phyloP scores from a whole-genome alignment of 2,888 invertebrate species.

The Hirtodrosophila alboralis region DNA sequence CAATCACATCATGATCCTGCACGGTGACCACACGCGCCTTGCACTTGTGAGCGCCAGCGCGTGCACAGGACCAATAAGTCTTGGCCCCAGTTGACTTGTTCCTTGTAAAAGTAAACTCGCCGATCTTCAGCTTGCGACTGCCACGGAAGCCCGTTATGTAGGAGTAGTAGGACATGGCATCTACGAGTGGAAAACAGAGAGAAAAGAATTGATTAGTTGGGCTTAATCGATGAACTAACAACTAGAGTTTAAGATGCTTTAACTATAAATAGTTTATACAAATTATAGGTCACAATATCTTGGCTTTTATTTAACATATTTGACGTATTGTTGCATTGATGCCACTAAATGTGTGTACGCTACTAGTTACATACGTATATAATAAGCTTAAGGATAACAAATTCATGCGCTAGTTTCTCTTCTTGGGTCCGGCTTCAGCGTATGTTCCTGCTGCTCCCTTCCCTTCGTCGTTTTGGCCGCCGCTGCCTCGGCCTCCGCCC shows the following conservation, averaged over 20 bases:
- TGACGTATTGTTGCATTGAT: slow-evolving; percentile 4
- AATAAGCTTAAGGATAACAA: slow-evolving; percentile 54
- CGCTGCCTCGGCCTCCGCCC: slow-evolving; percentile 68
- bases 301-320: slow-evolving; percentile 61
- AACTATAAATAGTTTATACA: slow-evolving; percentile 3
- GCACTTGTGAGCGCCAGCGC: slow-evolving; percentile 84
- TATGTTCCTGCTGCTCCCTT: slow-evolving; percentile 13
- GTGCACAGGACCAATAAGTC: slow-evolving; percentile 84
- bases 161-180: slow-evolving; percentile 75
- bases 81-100: slow-evolving; percentile 83
- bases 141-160: slow-evolving; percentile 84
- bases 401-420: slow-evolving; percentile 25
- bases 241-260: slow-evolving; percentile 1
- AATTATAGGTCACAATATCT: slow-evolving; percentile 33
- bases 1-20: slow-evolving; percentile 82
- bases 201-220: slow-evolving; percentile 49
- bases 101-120: slow-evolving; percentile 83
- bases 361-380: slow-evolving; percentile 53
- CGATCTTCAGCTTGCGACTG: slow-evolving; percentile 84
- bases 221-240: background rate
- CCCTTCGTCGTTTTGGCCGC: slow-evolving; percentile 42
- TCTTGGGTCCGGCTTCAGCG: slow-evolving; percentile 21
- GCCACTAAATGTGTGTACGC: slow-evolving; percentile 7
- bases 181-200: slow-evolving; percentile 50
- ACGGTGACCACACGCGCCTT: slow-evolving; percentile 84